phyloP scores from a whole-genome alignment of 2,888 invertebrate species.

The Andrena flavipes region DNA sequence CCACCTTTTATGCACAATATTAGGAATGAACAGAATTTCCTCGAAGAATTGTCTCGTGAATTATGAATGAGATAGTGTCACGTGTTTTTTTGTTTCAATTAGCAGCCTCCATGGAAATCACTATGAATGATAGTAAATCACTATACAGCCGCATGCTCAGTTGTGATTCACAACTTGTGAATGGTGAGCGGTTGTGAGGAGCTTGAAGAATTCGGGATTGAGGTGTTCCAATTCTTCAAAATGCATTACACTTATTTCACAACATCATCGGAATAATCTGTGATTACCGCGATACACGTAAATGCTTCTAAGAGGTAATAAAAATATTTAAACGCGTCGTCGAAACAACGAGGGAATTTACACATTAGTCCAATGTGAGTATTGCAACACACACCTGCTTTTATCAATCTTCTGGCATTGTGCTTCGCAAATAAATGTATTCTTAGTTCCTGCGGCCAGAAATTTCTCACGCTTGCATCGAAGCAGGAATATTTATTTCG shows the following conservation, averaged over 20 bases:
- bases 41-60: neutral
- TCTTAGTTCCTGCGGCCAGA: neutral
- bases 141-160: neutral
- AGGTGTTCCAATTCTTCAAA: slow-evolving; percentile 75
- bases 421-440: neutral
- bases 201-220: slow-evolving; percentile 69
- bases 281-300: neutral
- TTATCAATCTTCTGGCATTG: neutral
- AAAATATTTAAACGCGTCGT: neutral
- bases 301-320: neutral
- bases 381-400: neutral
- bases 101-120: slow-evolving; percentile 6
- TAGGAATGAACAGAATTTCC: neutral
- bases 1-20: neutral
- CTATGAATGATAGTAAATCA: neutral
- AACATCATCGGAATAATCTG: neutral
- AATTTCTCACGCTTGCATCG: neutral
- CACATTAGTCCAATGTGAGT: neutral
- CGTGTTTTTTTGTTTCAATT: neutral
- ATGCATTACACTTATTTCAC: slow-evolving; percentile 17
- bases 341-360: neutral
- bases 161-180: too few species aligned
- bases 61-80: neutral
- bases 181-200: slow-evolving; percentile 7
- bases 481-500: neutral